These are phyloP conservation scores for Lagodon rhomboides DNA, from an alignment of 2,797 vertebrate genomes.

Conservation along the genomic window DNA sequence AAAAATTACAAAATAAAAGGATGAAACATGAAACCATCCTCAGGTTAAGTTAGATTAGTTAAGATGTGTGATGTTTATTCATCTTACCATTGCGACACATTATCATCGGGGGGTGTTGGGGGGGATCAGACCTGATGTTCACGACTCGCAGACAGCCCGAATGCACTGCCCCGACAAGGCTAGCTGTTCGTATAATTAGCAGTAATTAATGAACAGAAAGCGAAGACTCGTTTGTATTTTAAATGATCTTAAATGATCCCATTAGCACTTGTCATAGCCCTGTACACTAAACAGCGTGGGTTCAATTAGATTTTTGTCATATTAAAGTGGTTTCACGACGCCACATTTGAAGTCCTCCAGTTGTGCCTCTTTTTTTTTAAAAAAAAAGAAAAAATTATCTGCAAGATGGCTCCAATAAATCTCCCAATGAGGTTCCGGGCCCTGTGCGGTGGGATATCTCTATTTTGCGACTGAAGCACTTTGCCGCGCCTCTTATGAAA, in stretches of 20 bases:
- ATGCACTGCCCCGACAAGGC: conserved; percentile 89
- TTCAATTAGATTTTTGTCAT: conserved; percentile 95
- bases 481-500: conserved; percentile 20
- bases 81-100: conserved; percentile 34
- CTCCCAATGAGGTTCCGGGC: conserved; percentile 3
- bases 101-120: conserved; percentile 32
- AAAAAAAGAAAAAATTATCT: conserved; percentile 17
- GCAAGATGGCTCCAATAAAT: conserved; percentile 35
- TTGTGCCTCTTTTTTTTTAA: conserved; percentile 25
- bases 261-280: conserved; percentile 99
- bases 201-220: conserved; percentile 99
- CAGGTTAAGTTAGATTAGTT: not conserved
- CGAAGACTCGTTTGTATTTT: conserved; percentile 99
- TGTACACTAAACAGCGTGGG: conserved; percentile 99
- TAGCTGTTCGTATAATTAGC: conserved; percentile 98
- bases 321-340: conserved; percentile 92
- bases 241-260: conserved; percentile 99
- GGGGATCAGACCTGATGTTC: conserved; percentile 68
- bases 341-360: conserved; percentile 65
- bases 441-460: conserved; percentile 1
- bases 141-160: conserved; percentile 66
- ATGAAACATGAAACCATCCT: not conserved
- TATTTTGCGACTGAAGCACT: conserved; percentile 15
- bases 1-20: not conserved
- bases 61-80: conserved; percentile 38